Percentiles rank a stretch among this genome's conserved stretches.
Evolutionary conservation across 2,113 vertebrate species (phyloP).

Genomic region (Psophia crepitans): DNA sequence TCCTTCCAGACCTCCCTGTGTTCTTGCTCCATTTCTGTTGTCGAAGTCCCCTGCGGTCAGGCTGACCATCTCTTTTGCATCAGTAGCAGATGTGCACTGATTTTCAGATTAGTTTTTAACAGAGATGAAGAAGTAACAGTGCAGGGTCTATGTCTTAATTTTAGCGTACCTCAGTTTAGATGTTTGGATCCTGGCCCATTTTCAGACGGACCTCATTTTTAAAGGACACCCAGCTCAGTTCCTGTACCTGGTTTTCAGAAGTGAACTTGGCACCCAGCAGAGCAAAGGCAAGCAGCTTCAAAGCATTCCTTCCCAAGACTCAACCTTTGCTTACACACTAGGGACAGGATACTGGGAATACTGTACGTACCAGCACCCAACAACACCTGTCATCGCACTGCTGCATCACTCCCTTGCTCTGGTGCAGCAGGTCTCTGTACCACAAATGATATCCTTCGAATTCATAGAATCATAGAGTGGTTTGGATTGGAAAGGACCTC

Average conservation of each 20-base stretch:
- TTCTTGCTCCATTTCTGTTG: background rate
- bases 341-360: background rate
- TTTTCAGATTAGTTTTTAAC: background rate
- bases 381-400: background rate
- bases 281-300: background rate
- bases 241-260: background rate
- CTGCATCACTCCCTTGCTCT: background rate
- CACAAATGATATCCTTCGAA: background rate
- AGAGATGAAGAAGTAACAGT: background rate
- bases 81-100: fast-evolving
- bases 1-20: background rate
- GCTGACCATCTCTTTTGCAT: background rate
- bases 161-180: background rate
- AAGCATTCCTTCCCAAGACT: no score
- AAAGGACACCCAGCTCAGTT: background rate
- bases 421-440: background rate
- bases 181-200: background rate
- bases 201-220: background rate
- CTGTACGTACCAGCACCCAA: background rate
- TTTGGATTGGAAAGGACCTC: no score
- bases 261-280: background rate
- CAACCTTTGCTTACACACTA: background rate
- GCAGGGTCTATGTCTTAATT: background rate
- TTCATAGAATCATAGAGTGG: no score
- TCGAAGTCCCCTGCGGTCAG: fast-evolving